A percentile compares a stretch with the other conserved stretches of the same genome.
phyloP scores from a whole-genome alignment of 1,140 invertebrate species.

The Drosophila kanapiae region DNA sequence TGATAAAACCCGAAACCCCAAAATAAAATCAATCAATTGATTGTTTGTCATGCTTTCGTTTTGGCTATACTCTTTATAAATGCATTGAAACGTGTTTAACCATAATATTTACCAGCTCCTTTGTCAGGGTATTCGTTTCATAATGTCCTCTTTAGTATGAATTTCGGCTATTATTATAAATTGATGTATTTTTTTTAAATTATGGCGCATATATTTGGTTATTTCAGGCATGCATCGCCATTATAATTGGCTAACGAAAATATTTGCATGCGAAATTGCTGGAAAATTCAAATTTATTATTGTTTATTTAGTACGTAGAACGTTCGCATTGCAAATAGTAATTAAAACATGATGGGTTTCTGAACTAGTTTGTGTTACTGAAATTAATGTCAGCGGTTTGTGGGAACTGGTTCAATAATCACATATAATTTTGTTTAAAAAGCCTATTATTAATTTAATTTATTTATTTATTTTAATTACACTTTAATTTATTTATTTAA shows the following conservation, averaged over 20 bases:
- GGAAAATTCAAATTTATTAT: slow-evolving; percentile 24
- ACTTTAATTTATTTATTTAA: too few relatives aligned
- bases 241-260: slow-evolving; percentile 2
- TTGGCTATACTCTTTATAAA: slow-evolving; percentile 4
- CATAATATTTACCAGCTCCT: background rate
- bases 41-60: slow-evolving; percentile 11
- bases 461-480: too few relatives aligned
- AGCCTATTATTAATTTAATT: background rate
- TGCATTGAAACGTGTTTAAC: background rate
- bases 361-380: background rate
- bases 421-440: too few relatives aligned
- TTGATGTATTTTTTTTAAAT: slow-evolving; percentile 30
- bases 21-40: slow-evolving; percentile 41
- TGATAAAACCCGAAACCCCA: slow-evolving; percentile 23
- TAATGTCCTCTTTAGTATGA: slow-evolving; percentile 1
- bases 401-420: background rate
- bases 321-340: background rate
- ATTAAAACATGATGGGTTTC: slow-evolving; percentile 9
- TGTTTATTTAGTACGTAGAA: background rate
- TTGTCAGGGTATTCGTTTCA: background rate
- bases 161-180: background rate
- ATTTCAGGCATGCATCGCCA: slow-evolving; percentile 13
- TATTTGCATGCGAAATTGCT: slow-evolving; percentile 24
- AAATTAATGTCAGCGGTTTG: background rate
- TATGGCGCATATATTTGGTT: slow-evolving; percentile 10